These are phyloP conservation scores for Orius insidiosus DNA, from an alignment of 1,140 invertebrate genomes.

Conservation along the genomic window DNA sequence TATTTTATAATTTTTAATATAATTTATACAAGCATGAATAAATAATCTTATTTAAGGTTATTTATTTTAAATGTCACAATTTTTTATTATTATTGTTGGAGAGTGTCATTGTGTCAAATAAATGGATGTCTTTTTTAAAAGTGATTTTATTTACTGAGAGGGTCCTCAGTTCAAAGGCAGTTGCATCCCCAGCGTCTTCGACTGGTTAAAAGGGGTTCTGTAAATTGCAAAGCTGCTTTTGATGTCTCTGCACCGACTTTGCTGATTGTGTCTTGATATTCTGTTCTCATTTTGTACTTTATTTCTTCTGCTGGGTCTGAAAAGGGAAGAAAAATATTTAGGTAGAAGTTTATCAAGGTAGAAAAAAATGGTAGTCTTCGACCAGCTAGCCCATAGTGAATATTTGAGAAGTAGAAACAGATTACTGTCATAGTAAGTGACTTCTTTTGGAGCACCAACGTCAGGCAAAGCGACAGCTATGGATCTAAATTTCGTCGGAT, in stretches of 20 bases:
- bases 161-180: not conserved
- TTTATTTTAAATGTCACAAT: too few species aligned
- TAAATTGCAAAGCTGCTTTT: constrained; percentile 7
- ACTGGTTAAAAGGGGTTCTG: not conserved
- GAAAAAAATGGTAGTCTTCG: too few species aligned
- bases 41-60: too few species aligned
- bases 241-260: constrained; percentile 2
- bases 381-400: not conserved
- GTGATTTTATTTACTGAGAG: not conserved
- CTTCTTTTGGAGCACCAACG: not conserved
- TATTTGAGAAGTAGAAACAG: not conserved
- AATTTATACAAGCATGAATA: too few species aligned
- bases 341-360: too few species aligned
- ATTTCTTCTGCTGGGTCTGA: constrained; percentile 6
- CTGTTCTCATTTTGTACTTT: constrained; percentile 2
- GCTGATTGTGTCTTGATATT: constrained; percentile 7
- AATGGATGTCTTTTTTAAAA: too few species aligned
- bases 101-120: too few species aligned
- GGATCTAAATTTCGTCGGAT: constrained; percentile 9
- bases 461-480: constrained; percentile 3
- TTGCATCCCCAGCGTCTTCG: not conserved
- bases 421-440: constrained; percentile 2
- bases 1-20: too few species aligned
- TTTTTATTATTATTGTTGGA: too few species aligned
- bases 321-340: not conserved